Evolutionary conservation across 2,113 vertebrate species (phyloP), one percentile per base, ranked within the genome.

Genomic region (Pseudonaja textilis): DNA sequence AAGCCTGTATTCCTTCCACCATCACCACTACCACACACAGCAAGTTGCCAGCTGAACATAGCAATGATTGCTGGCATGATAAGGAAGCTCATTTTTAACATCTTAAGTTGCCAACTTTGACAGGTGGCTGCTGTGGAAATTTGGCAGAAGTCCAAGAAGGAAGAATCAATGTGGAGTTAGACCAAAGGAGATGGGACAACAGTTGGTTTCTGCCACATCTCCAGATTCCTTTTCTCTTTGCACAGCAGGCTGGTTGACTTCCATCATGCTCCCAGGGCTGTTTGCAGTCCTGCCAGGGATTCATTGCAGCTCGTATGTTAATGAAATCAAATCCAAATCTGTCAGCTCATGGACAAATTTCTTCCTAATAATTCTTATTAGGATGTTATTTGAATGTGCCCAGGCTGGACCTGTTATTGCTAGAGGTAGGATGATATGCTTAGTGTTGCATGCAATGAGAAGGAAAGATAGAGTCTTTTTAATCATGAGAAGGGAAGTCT

Each of bases 361-460:
- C 74, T 81, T 39, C 74, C 18, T 0, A 0, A 89, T 85, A 52
- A 25, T 2, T 69, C 50, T 85, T 1, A 1, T 20, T 12, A 74
- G 93, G 92, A 86, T 64, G 0, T 6, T 5, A 3, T 8, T 81
- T 64, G 2, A 54, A 87, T 50, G 22, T 0, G 92, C 14, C 0
- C 12, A 47, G 91, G 45, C 39, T 7, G 85, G 87, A 26, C 25
- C 11, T 57, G 2, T 5, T 25, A 4, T 0, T 39, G 88, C 61
- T 0, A 0, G 59, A 55, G 91, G 2, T 57, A 54, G 92, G 55
- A 3, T 39, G 55, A 23, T 47, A 11, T 47, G 8, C 0, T 0
- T 0, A 90, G 87, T 64, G 39, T 0, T 45, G 88, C n/a, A 12
- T 87, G 85, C 9, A 87, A 93, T 0, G 0, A 12, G 50, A 42